Evolutionary conservation across 2,888 invertebrate species (phyloP), one percentile per base, ranked within the genome.

Genomic region (Microplitis manilae): DNA sequence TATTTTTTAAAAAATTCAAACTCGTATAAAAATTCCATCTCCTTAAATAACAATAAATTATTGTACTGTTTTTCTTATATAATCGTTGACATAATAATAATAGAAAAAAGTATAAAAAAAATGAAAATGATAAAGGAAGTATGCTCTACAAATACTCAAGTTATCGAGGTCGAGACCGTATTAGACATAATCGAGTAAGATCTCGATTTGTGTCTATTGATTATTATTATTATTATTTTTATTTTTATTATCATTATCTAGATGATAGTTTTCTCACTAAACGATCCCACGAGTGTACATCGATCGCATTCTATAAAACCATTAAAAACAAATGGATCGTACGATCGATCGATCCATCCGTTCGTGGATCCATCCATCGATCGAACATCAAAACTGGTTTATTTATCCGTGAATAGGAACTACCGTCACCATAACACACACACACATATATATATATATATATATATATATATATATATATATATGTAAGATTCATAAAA

Each of bases 241-340:
- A 64, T 15, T 64, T 6, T 64, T 64, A 9, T 64, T 17, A 9
- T 64, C 2, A 17, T 17, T 6, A 41, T 39, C 39, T 68, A 15
- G 17, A 41, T 39, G 68, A 30, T 15, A 20, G 30, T n/a, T 70
- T 70, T 50, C 59, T 70, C 59, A 70, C 59, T 70, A 70, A 73
- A 68, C 59, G 61, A 76, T 76, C 62, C 72, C 76, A 73, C 40
- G 68, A 60, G 76, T 68, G 67, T 68, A 40, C 72, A 72, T 61
- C 41, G 59, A 60, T 60, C 17, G 67, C 72, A 72, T 60, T 72
- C 72, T 38, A 59, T 38, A 50, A 15, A 64, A 67, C 67, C 73
- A 67, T 73, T 73, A 73, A 73, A 67, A 67, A 50, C 40, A n/a
- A 41, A 50, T 60, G 68, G 15, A 76, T 76, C 61, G 40, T 68